Evolutionary conservation across 2,113 vertebrate genomes (phyloP), one percentile per base, ranked within the genome.

Genomic region (Erinaceus europaeus): DNA sequence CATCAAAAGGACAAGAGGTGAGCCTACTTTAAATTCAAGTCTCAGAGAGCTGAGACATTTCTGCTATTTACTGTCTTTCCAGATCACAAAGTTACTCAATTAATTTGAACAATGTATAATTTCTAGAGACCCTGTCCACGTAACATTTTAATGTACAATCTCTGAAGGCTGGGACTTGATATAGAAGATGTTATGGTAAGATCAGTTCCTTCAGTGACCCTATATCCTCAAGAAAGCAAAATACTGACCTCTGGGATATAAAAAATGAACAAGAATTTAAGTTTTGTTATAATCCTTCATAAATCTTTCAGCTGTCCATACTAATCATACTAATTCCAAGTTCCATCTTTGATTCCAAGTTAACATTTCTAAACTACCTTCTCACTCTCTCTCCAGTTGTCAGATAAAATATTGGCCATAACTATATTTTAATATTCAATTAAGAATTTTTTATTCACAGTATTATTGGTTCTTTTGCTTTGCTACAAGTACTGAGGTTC

Each of bases 1-100:
- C 87, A 96, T 88, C 94, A 71, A 89, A 91, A 92, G 90, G 92
- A 91, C 87, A 74, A 95, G 86, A 93, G 93, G 95, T 95, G 94
- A 96, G 72, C 67, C 74, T 62, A 59, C 83, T 94, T 94, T 90
- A 94, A 91, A 94, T 94, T 93, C 72, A 68, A 92, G 86, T 92
- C 72, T 94, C 76, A 88, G 78, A 74, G 72, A 77, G 48, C 88
- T 85, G 57, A 94, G 85, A 93, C 90, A 91, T 94, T 93, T 93
- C 78, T 94, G 83, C 76, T 80, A 38, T 91, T 93, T 94, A 79
- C 80, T 84, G 81, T 93, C 79, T 92, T 94, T 74, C 84, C 82
- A 84, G 92, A 93, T 94, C 88, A 93, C 69, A 68, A 93, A 94
- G 85, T 92, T 92, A 91, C 44, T 85, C 91, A 88, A 92, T 92